Evolutionary conservation across 2,888 invertebrate species (phyloP).

Genomic region (Aphodius sticticus): DNA sequence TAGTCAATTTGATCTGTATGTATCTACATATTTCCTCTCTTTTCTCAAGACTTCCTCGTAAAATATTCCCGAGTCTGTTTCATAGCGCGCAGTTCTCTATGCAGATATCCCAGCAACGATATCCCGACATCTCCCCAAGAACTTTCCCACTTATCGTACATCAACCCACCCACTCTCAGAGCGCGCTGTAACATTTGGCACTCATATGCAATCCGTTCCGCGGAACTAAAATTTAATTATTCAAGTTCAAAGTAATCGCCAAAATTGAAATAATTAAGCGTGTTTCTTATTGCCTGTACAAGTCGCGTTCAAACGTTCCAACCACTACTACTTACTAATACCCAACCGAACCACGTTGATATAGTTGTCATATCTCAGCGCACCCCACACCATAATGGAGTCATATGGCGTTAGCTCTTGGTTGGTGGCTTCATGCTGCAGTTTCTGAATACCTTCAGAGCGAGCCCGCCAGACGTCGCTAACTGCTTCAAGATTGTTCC

Average conservation of each 20-base stretch:
- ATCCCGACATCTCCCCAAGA: not conserved
- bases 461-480: conserved; percentile 45
- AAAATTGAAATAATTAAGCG: conserved; percentile 37
- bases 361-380: conserved; percentile 46
- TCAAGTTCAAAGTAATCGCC: conserved; percentile 38
- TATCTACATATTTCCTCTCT: conserved; percentile 11
- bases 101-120: not conserved
- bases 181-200: conserved; percentile 20
- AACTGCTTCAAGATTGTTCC: conserved; percentile 55
- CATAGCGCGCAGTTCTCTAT: not conserved
- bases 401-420: conserved; percentile 40
- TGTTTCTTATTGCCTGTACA: conserved; percentile 38
- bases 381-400: conserved; percentile 44
- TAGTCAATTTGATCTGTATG: no score
- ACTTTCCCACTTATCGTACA: not conserved
- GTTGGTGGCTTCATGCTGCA: conserved; percentile 22
- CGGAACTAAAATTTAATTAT: conserved; percentile 40
- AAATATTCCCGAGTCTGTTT: conserved; percentile 27
- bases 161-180: not conserved
- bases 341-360: conserved; percentile 37
- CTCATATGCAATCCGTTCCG: conserved; percentile 23
- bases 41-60: conserved; percentile 25
- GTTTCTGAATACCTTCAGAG: conserved; percentile 39
- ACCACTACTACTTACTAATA: conserved; percentile 17
- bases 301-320: conserved; percentile 17